Base-by-base conservation (phyloP, 2,888 invertebrate genomes). In the Heliconius sara region DNA sequence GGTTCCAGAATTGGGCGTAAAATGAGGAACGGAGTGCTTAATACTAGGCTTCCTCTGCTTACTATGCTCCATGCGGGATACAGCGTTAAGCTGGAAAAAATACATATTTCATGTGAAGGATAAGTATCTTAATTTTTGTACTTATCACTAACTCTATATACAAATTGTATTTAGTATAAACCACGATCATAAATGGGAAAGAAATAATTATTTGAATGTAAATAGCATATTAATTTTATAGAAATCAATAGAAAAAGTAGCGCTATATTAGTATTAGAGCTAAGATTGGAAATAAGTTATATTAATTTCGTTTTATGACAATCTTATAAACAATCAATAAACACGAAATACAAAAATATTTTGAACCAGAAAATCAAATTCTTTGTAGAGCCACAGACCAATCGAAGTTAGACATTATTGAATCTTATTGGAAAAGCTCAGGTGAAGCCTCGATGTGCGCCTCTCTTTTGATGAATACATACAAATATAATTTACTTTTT, bases 391-490 rank as follows among this genome's bases (percentile, higher is more conserved):
- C 70, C 77, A 57, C 66, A 75, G 75, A 71, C 77, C 75, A 79
- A 81, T 77, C 34, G 74, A 60, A 77, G 60, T 75, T 60, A 72
- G 79, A 57, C 75, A 79, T 81, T 77, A 81, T 77, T 70, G 77
- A 77, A 75, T 77, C 79, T 72, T 77, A 66, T 77, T 75, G 75
- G 81, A 75, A 79, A 63, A 70, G 79, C 79, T 70, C 81, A 81
- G 79, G 77, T 81, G 77, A 22, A 71, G 39, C 77, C 71, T 72
- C 63, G 34, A 65, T 66, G 77, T 72, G 77, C 77, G 67, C 47
- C 77, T 76, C 60, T 79, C 75, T 66, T 81, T 67, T 81, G 75
- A 81, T 77, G 81, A 79, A 75, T 71, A 34, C 27, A 73, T 57
- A 34, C n/a, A 73, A 73, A 34, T 57, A 73, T 12, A 52, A 19